Evolutionary conservation across 2,797 vertebrate species (phyloP).

Genomic region (Gymnoscopelus braueri): DNA sequence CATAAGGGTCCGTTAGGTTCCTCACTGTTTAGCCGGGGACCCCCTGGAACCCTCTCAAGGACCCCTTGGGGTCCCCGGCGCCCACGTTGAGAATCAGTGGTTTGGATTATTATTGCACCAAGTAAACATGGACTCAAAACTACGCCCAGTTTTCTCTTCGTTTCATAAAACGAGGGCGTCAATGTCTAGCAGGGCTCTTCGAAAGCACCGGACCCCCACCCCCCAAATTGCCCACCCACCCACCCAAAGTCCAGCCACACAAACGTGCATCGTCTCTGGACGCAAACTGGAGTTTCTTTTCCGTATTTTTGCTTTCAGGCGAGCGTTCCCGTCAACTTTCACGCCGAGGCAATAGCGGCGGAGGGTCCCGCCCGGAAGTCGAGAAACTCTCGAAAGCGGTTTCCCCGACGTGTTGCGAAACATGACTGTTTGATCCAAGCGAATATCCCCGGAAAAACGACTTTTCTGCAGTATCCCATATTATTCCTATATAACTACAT

Average conservation of each 20-base stretch:
- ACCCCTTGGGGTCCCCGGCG: too few species aligned
- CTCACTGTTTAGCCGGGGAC: too few species aligned
- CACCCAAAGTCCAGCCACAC: conserved; percentile 24
- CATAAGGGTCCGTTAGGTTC: too few species aligned
- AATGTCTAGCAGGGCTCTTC: conserved; percentile 37
- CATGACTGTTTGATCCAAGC: conserved; percentile 75
- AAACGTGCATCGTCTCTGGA: conserved; percentile 32
- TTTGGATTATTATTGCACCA: conserved; percentile 31
- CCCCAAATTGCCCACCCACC: too few species aligned
- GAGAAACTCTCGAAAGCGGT: conserved; percentile 54
- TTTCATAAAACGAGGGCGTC: background rate
- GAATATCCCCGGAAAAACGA: conserved; percentile 45
- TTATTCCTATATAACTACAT: conserved; percentile 80
- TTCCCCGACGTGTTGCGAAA: conserved; percentile 60
- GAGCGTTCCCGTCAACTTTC: conserved; percentile 53
- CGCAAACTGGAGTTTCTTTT: background rate
- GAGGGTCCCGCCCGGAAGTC: conserved; percentile 52
- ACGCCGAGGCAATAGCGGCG: conserved; percentile 62
- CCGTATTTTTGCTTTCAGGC: conserved; percentile 52
- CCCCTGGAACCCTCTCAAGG: too few species aligned
- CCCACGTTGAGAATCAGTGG: too few species aligned
- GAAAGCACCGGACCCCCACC: conserved; percentile 25
- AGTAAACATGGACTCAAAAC: conserved; percentile 42
- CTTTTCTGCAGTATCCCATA: conserved; percentile 74
- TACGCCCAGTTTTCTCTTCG: conserved; percentile 16